Base-by-base conservation (phyloP, 2,113 vertebrate genomes). In the Pampusana beccarii region DNA sequence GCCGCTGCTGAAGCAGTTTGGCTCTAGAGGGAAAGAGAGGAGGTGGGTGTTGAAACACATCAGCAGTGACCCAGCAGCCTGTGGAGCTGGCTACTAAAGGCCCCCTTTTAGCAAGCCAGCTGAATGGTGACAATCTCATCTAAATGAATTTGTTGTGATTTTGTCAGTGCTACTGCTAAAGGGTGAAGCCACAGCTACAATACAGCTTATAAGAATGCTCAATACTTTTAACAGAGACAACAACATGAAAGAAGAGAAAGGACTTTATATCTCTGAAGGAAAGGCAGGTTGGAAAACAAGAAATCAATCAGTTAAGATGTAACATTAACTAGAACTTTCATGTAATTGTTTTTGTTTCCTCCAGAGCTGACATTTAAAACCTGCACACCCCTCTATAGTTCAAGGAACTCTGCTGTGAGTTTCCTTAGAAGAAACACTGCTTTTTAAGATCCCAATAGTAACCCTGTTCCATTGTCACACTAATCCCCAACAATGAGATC, bases 381-480 rank as follows among this genome's bases (percentile, higher is more conserved):
- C 12, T 54, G 5, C 31, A 34, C 57, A 90, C 34, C 29, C 69
- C 51, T 80, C 34, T 44, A 13, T 31, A 86, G 74, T 75, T 91
- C 29, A 96, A 95, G 93, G 51, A 40, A 46, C 62, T 57, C 42
- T 16, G 26, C 50, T 66, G 14, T 15, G 53, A 70, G 18, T n/a
- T 84, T 66, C 24, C 64, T 86, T 48, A 78, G 72, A 86, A 72
- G 54, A 93, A 38, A 77, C 25, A 4, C 17, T 28, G 14, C 78
- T 73, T 83, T 72, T 40, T 72, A 95, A 89, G 80, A 60, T 95
- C 91, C 40, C 74, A 44, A 20, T 50, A 64, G 72, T 86, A 97
- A 89, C 83, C 81, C 75, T 74, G 38, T 24, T 86, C 96, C 88
- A 94, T 95, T 98, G 96, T 97, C 91, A 70, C 50, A 36, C 79